A percentile compares a stretch with the other conserved stretches of the same genome.
Conservation (phyloP, 1,140 invertebrate genomes). For the Dinoponera quadriceps region DNA sequence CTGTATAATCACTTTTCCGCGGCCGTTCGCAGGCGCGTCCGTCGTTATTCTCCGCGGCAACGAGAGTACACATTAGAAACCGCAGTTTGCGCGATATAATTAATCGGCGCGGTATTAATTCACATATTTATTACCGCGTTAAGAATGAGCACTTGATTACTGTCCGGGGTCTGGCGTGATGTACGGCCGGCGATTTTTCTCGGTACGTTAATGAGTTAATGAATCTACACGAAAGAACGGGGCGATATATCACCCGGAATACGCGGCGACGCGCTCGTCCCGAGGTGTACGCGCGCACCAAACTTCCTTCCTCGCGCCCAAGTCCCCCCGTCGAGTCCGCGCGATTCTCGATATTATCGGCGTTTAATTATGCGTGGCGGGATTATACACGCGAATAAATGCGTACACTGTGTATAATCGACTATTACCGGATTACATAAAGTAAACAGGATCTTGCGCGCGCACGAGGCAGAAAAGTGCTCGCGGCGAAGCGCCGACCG, state of each 20-base stretch:
- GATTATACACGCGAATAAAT: constrained; percentile 39
- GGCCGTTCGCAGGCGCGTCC: constrained; percentile 43
- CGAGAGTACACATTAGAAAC: constrained; percentile 50
- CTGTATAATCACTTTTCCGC: constrained; percentile 52
- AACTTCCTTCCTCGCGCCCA: constrained; percentile 57
- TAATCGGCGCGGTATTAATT: constrained; percentile 75
- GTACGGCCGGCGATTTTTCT: constrained; percentile 72
- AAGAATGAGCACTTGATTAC: constrained; percentile 75
- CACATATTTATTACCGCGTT: constrained; percentile 71
- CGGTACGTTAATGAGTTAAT: constrained; percentile 73
- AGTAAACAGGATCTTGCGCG: constrained; percentile 43
- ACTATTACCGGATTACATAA: constrained; percentile 45
- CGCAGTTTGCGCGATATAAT: constrained; percentile 67
- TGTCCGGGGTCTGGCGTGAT: constrained; percentile 56
- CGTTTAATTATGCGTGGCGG: constrained; percentile 46
- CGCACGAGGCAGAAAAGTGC: neutral
- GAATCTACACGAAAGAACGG: constrained; percentile 70
- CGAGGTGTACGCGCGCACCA: constrained; percentile 36
- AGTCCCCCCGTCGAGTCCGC: neutral
- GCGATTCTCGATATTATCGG: constrained; percentile 52
- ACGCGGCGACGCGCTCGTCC: neutral
- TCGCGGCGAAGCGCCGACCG: neutral
- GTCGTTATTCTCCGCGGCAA: constrained; percentile 66
- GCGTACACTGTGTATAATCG: constrained; percentile 37
- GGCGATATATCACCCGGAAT: constrained; percentile 71